Percentiles rank a stretch among this genome's conserved stretches.
Evolutionary conservation across 2,113 vertebrate species (phyloP).

Genomic region (Melanotaenia duboulayi): DNA sequence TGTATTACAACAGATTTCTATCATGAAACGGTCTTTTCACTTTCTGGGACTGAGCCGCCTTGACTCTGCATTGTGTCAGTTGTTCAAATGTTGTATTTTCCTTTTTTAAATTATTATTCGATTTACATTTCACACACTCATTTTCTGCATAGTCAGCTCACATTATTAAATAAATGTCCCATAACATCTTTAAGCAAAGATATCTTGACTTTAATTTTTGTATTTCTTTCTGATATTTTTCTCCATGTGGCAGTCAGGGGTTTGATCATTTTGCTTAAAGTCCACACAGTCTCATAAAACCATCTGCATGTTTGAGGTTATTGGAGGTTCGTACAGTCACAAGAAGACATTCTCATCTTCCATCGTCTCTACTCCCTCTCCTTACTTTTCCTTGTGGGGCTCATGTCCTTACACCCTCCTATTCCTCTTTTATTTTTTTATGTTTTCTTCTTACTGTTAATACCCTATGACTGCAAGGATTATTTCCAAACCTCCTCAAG

Average conservation of each 20-base stretch:
- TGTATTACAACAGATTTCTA: too few relatives aligned
- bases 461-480: slow-evolving; percentile 35
- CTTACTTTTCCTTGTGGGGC: slow-evolving; percentile 42
- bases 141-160: too few relatives aligned
- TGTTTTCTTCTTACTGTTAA: slow-evolving; percentile 43
- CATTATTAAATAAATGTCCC: too few relatives aligned
- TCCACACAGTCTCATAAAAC: slow-evolving; percentile 10
- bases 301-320: slow-evolving; percentile 37
- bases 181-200: too few relatives aligned
- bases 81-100: too few relatives aligned
- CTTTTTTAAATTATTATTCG: too few relatives aligned
- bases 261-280: slow-evolving; percentile 23
- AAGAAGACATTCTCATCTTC: slow-evolving; percentile 38
- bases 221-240: too few relatives aligned
- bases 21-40: too few relatives aligned
- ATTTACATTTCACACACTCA: too few relatives aligned
- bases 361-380: slow-evolving; percentile 48
- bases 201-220: too few relatives aligned
- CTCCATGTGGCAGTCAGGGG: slow-evolving; percentile 7
- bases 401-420: slow-evolving; percentile 31
- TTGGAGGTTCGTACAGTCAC: slow-evolving; percentile 39
- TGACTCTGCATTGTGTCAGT: too few relatives aligned
- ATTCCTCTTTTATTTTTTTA: slow-evolving; percentile 39
- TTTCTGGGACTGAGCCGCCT: too few relatives aligned
- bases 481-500: slow-evolving; percentile 42